Percentiles rank a stretch among this genome's conserved stretches.
Evolutionary conservation across 92 coral and sea anemone species (phyloP).

Genomic region (Pocillopora meandrina): DNA sequence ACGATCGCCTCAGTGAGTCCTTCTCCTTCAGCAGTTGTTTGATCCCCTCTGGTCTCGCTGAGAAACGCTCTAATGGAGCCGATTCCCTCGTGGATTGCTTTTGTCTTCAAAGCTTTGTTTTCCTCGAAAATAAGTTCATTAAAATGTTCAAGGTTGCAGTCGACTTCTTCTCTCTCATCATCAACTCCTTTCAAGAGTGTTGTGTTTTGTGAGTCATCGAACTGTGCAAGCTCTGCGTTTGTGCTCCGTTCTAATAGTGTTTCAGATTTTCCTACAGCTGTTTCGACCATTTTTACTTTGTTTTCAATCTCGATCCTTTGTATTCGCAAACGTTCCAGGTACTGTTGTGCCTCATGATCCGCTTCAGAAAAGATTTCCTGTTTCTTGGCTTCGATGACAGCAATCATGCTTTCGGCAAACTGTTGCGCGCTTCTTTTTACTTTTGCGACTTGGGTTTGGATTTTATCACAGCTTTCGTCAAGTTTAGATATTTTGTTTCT

Average conservation of each 20-base stretch:
- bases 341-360: no score
- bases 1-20: slow-evolving; percentile 2
- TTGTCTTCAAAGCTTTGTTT: no score
- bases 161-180: background rate
- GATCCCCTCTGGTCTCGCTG: background rate
- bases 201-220: background rate
- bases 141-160: background rate
- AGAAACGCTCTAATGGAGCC: background rate
- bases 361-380: no score
- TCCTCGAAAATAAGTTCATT: no score
- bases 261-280: background rate
- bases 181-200: background rate
- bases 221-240: background rate
- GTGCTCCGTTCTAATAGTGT: background rate
- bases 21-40: background rate
- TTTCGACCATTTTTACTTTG: background rate
- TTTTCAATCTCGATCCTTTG: background rate
- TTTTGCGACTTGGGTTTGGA: background rate
- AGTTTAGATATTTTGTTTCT: background rate
- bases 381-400: no score
- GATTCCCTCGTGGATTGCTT: background rate
- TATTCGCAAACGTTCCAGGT: background rate
- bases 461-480: background rate
- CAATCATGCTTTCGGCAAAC: no score
- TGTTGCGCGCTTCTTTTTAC: no score